Percentiles rank a stretch among this genome's conserved stretches.
Conservation (phyloP, 2,113 vertebrate genomes). For the Pelecanoides urinatrix region DNA sequence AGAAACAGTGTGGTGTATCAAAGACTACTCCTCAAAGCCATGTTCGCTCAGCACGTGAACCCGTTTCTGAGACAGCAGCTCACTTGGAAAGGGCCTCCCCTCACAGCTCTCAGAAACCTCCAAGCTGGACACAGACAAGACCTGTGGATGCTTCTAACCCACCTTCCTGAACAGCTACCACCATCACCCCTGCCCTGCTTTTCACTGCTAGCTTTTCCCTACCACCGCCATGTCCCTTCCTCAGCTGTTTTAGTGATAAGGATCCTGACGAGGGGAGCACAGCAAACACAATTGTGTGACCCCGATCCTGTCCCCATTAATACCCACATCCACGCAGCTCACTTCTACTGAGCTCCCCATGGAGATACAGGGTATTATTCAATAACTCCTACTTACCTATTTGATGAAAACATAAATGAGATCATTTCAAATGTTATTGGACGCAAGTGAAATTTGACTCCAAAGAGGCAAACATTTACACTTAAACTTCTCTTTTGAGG, state of each 20-base stretch:
- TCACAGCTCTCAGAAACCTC: neutral
- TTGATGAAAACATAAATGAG: neutral
- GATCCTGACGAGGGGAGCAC: neutral
- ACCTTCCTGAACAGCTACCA: neutral
- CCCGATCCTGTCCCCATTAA: neutral
- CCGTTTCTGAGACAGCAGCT: neutral
- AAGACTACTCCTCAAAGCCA: neutral
- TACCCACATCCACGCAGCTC: neutral
- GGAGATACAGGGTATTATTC: neutral
- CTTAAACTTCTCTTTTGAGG: neutral
- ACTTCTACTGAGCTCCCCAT: neutral
- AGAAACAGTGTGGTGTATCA: neutral
- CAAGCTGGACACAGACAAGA: neutral
- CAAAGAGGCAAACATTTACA: neutral
- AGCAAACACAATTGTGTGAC: neutral
- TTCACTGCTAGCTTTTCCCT: neutral
- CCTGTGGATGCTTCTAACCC: neutral
- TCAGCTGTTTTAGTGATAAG: neutral
- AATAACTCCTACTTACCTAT: neutral
- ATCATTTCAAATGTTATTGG: neutral
- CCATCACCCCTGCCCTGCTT: neutral
- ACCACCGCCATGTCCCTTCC: rapidly evolving
- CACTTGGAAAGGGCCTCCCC: neutral
- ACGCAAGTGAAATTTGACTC: neutral
- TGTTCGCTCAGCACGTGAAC: neutral